Conservation (phyloP, 2,797 vertebrate genomes). For the Gambusia yucatana region DNA sequence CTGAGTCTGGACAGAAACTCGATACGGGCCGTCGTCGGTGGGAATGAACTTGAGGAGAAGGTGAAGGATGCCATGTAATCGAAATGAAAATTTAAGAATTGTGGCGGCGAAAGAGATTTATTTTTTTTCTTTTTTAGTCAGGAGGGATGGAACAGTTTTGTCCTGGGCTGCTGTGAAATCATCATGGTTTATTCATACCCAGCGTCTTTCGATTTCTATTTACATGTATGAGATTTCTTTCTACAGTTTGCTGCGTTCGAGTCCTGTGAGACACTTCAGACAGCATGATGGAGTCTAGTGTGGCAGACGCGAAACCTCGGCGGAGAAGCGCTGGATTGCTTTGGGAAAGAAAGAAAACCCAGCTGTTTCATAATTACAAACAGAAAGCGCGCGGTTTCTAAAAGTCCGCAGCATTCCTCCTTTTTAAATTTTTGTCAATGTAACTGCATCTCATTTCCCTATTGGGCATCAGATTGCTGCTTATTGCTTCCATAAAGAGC, state of each 20-base stretch:
- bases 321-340: constrained; percentile 39
- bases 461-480: constrained; percentile 60
- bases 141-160: constrained; percentile 25
- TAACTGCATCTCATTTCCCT: constrained; percentile 66
- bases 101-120: constrained; percentile 19
- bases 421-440: constrained; percentile 59
- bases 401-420: constrained; percentile 26
- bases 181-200: constrained; percentile 52
- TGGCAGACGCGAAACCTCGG: constrained; percentile 42
- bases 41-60: constrained; percentile 57
- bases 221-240: constrained; percentile 49
- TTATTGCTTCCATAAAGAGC: constrained; percentile 74
- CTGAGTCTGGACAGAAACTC: constrained; percentile 74
- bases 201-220: constrained; percentile 55
- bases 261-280: constrained; percentile 40
- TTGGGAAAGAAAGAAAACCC: constrained; percentile 35
- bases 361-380: constrained; percentile 58
- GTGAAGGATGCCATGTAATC: constrained; percentile 25
- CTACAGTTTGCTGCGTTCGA: constrained; percentile 20
- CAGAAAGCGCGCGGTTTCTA: constrained; percentile 45
- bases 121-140: constrained; percentile 2
- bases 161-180: constrained; percentile 22
- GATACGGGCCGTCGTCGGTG: constrained; percentile 54
- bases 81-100: constrained; percentile 43
- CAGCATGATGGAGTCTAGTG: constrained; percentile 44